These are phyloP conservation scores for Cheirogaleus medius DNA, from an alignment of 2,113 vertebrate genomes.

Conservation along the genomic window DNA sequence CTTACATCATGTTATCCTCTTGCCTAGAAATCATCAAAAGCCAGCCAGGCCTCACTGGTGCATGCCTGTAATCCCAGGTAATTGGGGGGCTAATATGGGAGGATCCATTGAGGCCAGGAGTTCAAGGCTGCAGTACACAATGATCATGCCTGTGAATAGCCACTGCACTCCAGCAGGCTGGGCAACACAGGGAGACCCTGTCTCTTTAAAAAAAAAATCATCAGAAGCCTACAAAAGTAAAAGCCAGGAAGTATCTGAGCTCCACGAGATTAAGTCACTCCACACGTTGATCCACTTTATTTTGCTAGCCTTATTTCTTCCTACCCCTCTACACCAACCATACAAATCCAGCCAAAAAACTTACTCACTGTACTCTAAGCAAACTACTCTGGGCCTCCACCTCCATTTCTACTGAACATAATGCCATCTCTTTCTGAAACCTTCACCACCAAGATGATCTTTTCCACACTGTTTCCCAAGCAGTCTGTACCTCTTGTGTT, in stretches of 20 bases:
- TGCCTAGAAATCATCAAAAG: constrained; percentile 10
- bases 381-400: neutral
- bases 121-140: neutral
- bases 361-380: neutral
- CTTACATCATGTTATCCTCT: neutral
- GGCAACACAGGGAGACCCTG: neutral
- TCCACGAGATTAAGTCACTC: neutral
- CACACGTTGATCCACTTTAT: neutral
- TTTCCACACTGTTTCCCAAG: neutral
- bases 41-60: neutral
- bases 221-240: neutral
- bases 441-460: neutral
- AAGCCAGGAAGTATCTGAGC: neutral
- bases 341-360: neutral
- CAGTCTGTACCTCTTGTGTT: neutral
- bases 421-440: neutral
- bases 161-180: neutral
- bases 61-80: neutral
- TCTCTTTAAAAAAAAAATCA: neutral
- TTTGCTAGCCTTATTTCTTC: neutral
- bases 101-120: neutral
- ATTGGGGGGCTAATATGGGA: neutral
- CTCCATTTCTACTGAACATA: neutral
- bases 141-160: neutral
- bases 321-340: neutral